These are phyloP conservation scores for Malurus elegans DNA, from an alignment of 2,113 vertebrate genomes.

Conservation along the genomic window DNA sequence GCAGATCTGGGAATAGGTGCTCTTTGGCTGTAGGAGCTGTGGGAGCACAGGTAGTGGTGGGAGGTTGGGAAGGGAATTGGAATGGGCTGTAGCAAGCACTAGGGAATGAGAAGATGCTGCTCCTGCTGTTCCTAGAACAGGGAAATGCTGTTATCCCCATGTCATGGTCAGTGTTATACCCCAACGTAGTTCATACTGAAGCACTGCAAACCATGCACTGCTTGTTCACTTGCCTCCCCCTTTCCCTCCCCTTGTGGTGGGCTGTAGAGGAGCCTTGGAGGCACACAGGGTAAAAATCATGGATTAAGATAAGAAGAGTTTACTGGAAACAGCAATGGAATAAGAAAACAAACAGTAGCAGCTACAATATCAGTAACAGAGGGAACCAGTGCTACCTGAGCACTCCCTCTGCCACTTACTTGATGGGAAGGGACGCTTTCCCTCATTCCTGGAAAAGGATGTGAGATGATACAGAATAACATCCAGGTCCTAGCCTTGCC, in stretches of 20 bases:
- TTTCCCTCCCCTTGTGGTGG: neutral
- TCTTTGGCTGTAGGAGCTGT: neutral
- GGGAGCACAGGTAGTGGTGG: fast-evolving
- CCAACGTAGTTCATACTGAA: neutral
- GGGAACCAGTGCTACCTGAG: neutral
- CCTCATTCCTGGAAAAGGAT: neutral
- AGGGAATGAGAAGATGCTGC: neutral
- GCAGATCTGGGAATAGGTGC: neutral
- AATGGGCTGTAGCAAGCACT: fast-evolving
- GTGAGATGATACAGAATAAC: neutral
- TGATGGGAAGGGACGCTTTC: neutral
- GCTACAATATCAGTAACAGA: neutral
- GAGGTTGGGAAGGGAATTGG: neutral
- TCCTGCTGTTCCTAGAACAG: neutral
- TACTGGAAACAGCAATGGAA: neutral
- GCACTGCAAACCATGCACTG: neutral
- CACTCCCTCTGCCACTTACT: neutral
- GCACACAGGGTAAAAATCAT: neutral
- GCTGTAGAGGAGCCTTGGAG: neutral
- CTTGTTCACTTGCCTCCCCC: neutral
- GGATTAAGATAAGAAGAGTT: neutral
- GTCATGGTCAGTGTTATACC: neutral
- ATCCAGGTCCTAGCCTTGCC: neutral
- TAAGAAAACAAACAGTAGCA: neutral
- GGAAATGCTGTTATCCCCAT: neutral